Percentiles rank a stretch among this genome's conserved stretches.
These are phyloP conservation scores for Pterocles gutturalis DNA, from an alignment of 2,113 vertebrate species.

Conservation along the genomic window DNA sequence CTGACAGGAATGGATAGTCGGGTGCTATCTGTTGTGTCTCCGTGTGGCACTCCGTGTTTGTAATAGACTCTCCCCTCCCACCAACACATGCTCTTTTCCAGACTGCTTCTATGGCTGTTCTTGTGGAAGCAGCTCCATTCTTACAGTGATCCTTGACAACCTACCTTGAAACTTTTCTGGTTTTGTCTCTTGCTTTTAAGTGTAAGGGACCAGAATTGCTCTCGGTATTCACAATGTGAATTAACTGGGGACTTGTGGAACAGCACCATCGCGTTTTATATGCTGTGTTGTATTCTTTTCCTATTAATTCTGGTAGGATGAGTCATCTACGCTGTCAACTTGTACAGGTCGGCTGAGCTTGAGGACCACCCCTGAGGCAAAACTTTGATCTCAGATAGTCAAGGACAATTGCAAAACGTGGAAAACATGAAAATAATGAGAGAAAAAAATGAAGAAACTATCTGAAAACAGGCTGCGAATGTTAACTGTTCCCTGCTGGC, in stretches of 20 bases:
- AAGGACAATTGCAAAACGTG: neutral
- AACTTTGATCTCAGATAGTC: neutral
- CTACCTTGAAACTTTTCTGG: neutral
- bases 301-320: neutral
- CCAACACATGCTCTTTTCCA: neutral
- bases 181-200: neutral
- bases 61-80: neutral
- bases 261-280: neutral
- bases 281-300: neutral
- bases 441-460: neutral
- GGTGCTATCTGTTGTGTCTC: neutral
- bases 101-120: neutral
- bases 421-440: neutral
- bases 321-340: neutral
- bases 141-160: neutral
- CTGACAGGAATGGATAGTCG: too few relatives aligned
- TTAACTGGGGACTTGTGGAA: too few relatives aligned
- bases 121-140: neutral
- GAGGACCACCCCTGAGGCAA: neutral
- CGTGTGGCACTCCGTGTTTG: rapidly evolving
- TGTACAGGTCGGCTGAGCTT: neutral
- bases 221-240: rapidly evolving
- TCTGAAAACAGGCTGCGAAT: neutral
- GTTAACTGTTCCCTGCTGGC: neutral
- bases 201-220: too few relatives aligned